Base-by-base conservation (phyloP, 2,797 vertebrate genomes). In the Myotis daubentonii region DNA sequence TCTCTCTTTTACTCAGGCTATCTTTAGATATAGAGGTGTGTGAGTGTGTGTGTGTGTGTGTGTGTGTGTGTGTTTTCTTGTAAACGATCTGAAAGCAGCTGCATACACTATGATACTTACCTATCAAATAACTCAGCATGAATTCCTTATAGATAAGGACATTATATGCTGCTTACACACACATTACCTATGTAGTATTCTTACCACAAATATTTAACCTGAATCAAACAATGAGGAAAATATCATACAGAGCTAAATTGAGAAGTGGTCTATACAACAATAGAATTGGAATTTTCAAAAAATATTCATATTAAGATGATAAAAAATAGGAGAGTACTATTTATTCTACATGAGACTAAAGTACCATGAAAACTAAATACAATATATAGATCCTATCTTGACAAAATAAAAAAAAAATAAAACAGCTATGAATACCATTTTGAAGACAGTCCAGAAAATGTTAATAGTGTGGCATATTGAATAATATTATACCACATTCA, bases 121-220 rank as follows among this genome's bases (percentile, higher is more conserved):
- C 7, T 57, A 22, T 87, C 60, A 78, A 81, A 60, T 55, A 60
- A 87, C 30, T 93, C 6, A 44, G 13, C 20, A 55, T 28, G 2
- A 16, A 76, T 55, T 10, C 81, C 13, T 33, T 38, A 51, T 86
- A 19, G 17, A 93, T 3, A 66, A 83, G 55, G 10, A 13, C 2
- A 60, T 79, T 87, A 12, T 23, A 60, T 87, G 23, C 5, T 36
- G 12, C 7, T 5, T 60, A 15, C 7, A 53, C 3, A 92, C 30
- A 41, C 0, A 65, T 68, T 44, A 25, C 10, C 8, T 72, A 71
- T 38, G 23, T 68, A 47, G 9, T 62, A n/a, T 79, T 65, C 36
- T 80, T 92, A 28, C n/a, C 74, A 92, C 3, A 85, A 66, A 81
- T 81, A 79, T 89, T 93, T 86, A 95, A 87, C 6, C 3, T 90